Evolutionary conservation across 2,113 vertebrate species (phyloP), one percentile per base, ranked within the genome.

Genomic region (Apeltes quadracus): DNA sequence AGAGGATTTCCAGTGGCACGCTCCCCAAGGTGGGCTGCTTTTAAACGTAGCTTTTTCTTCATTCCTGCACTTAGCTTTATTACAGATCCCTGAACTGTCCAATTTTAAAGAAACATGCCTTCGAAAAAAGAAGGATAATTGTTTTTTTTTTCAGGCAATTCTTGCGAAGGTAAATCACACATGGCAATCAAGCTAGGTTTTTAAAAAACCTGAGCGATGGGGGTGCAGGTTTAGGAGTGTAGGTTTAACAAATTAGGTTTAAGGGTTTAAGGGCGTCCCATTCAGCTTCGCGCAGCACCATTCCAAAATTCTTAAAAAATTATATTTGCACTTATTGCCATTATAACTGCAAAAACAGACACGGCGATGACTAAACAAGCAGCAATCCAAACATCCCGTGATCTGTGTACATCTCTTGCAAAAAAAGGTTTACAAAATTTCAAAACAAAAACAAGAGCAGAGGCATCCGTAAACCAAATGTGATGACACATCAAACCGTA

Each of bases 21-120:
- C 69, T 84, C 89, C 92, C 90, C 88, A 90, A 89, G 90, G 89
- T 90, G 82, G 87, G 86, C 0, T 22, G 63, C 69, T 89, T 51
- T 85, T 89, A 90, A 89, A 90, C 87, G 79, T 78, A 90, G 89
- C 87, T 93, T 93, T 92, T 92, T 93, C 91, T 92, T 94, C 91
- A 93, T 94, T 92, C 90, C 86, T 91, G 92, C 92, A 93, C 92
- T 94, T 93, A 91, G 84, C 84, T 88, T 92, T 93, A 94, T 93
- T 92, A 89, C 87, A 85, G 72, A 89, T 90, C 84, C 85, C 91
- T 78, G 43, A 85, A 88, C 90, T 89, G 86, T 91, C 89, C 88
- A 80, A 84, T 89, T 87, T 91, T 79, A 88, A 87, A 88, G 87
- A 92, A 90, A 89, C 87, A 89, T 87, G 78, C 88, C 72, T 90